Base-by-base conservation (phyloP, 2,888 invertebrate species). In the Rhingia campestris region DNA sequence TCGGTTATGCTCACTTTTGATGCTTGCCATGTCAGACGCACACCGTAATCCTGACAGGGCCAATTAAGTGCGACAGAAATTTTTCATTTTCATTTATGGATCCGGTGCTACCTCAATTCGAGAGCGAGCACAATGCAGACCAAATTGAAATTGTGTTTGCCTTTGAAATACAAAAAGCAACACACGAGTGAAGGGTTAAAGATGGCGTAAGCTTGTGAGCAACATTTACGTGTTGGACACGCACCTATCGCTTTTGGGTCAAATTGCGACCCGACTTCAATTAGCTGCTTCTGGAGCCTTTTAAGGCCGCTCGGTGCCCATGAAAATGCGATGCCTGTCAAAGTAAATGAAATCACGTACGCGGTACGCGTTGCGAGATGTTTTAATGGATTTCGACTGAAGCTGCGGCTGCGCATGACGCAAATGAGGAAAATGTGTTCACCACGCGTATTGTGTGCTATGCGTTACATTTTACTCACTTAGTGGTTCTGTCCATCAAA, bases 1-100 rank as follows among this genome's bases (percentile, higher is more conserved):
- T 75, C 75, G 80, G 80, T 66, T 80, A 70, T 70, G 59, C 64
- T 80, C 70, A 64, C 33, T 70, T 64, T 75, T 84, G 84, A 84
- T 73, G 79, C 69, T 79, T 59, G 77, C 53, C 80, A 84, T 80
- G 80, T 80, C 84, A 74, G 84, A 75, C 53, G 54, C 67, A 59
- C 74, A 73, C 82, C 67, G 84, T 80, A 84, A 84, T 84, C 84
- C 84, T 75, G 80, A 75, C 84, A 80, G 74, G 80, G 74, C 84
- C 84, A 84, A 84, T 84, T 84, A 84, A 84, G 70, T 54, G 84
- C 66, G 74, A 66, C 80, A 84, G 70, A 70, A 58, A 64, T 72
- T 75, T 54, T 66, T 73, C 67, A 72, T 58, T 77, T 77, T 79
- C 74, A 84, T 79, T 84, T 84, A 74, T 84, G 79, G 79, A 80